These are phyloP conservation scores for Agrilus biguttatus DNA, from an alignment of 2,888 invertebrate genomes.

Conservation along the genomic window DNA sequence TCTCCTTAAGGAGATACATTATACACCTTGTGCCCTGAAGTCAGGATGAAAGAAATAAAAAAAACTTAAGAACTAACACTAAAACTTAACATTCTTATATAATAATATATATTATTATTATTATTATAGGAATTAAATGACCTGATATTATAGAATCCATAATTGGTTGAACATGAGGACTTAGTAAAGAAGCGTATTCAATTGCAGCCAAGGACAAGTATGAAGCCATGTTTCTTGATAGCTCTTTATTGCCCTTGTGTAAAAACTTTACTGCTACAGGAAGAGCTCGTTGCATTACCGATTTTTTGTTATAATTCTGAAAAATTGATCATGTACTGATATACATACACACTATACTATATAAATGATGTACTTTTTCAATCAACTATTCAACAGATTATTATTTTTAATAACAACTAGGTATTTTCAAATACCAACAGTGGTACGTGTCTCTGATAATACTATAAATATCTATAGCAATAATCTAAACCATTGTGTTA, in stretches of 20 bases:
- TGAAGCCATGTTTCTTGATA: constrained; percentile 79
- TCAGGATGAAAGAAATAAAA: too few relatives aligned
- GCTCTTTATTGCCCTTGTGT: constrained; percentile 77
- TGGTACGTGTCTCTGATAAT: too few relatives aligned
- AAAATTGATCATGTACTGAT: constrained; percentile 12
- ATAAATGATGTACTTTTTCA: too few relatives aligned
- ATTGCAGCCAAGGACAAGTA: constrained; percentile 87
- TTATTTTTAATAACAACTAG: too few relatives aligned
- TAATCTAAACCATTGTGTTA: too few relatives aligned
- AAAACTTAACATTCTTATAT: too few relatives aligned
- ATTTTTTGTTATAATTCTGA: constrained; percentile 54
- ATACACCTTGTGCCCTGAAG: too few relatives aligned
- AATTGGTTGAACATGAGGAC: constrained; percentile 77
- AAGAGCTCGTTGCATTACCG: constrained; percentile 69
- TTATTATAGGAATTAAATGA: constrained; percentile 19
- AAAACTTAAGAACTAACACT: too few relatives aligned
- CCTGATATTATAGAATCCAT: constrained; percentile 82
- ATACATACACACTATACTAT: background rate
- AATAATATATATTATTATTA: background rate
- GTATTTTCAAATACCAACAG: too few relatives aligned
- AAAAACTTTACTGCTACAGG: constrained; percentile 86
- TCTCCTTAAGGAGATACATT: too few relatives aligned
- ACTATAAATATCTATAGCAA: too few relatives aligned
- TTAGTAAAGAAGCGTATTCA: constrained; percentile 73
- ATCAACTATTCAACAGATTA: too few relatives aligned